Evolutionary conservation across 2,888 invertebrate species (phyloP).

Genomic region (Catonia carolina): DNA sequence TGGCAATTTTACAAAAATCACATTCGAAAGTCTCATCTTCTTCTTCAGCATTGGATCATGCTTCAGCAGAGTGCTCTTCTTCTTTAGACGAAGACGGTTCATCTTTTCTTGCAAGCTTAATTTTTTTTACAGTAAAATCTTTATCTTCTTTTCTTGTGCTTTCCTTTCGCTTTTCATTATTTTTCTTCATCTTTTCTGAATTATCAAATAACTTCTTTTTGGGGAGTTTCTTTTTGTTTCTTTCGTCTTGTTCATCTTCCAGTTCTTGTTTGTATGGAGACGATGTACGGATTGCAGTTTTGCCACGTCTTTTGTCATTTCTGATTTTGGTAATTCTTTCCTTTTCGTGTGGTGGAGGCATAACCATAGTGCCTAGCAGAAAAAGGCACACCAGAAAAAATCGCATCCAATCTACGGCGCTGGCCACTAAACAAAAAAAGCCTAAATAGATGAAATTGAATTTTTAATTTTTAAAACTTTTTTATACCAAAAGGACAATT

Average conservation of each 20-base stretch:
- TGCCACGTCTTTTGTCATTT: slow-evolving; percentile 19
- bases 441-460: no score
- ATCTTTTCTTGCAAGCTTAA: background rate
- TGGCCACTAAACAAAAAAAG: no score
- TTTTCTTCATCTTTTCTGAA: background rate
- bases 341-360: slow-evolving; percentile 3
- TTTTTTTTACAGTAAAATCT: background rate
- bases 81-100: slow-evolving; percentile 16
- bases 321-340: slow-evolving; percentile 1
- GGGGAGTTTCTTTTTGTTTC: slow-evolving; percentile 5
- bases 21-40: background rate
- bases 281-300: slow-evolving; percentile 17
- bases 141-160: background rate
- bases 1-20: background rate
- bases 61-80: slow-evolving; percentile 10
- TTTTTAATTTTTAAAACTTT: no score
- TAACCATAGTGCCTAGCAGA: no score
- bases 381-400: no score
- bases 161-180: slow-evolving; percentile 1
- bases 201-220: background rate
- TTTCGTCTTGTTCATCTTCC: slow-evolving; percentile 10
- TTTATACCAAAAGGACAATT: no score
- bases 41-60: slow-evolving; percentile 4
- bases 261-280: slow-evolving; percentile 18
- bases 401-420: no score